Evolutionary conservation across 2,113 vertebrate genomes (phyloP).

Genomic region (Protomyctophum bolini): DNA sequence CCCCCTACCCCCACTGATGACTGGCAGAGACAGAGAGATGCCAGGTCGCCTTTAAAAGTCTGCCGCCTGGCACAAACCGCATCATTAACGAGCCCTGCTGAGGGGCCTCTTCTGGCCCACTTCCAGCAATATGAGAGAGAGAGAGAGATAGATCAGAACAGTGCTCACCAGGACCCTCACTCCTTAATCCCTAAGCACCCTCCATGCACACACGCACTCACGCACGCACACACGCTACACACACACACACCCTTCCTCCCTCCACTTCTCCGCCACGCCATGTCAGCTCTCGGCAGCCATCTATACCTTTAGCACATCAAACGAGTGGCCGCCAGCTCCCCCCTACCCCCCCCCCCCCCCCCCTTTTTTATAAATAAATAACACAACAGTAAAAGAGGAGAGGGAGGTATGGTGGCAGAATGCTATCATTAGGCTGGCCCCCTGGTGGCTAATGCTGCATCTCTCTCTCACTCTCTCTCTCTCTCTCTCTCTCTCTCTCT

Average conservation of each 20-base stretch:
- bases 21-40: slow-evolving; percentile 20
- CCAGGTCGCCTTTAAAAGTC: slow-evolving; percentile 67
- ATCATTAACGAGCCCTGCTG: slow-evolving; percentile 66
- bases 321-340: neutral
- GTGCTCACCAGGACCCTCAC: slow-evolving; percentile 29
- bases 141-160: slow-evolving; percentile 40
- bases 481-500: slow-evolving; percentile 33
- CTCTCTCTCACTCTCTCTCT: slow-evolving; percentile 11
- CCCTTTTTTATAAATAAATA: too few species aligned
- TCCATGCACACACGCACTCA: neutral
- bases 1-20: neutral
- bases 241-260: slow-evolving; percentile 25
- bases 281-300: too few species aligned
- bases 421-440: too few species aligned
- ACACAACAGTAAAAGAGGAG: too few species aligned
- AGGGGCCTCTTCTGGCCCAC: slow-evolving; percentile 62
- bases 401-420: too few species aligned
- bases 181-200: neutral
- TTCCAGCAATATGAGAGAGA: slow-evolving; percentile 42
- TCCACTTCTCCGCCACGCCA: too few species aligned
- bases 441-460: too few species aligned
- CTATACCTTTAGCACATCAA: too few species aligned
- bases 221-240: slow-evolving; percentile 3
- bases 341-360: neutral
- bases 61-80: slow-evolving; percentile 58